Conservation (phyloP, 2,888 invertebrate species). For the Drosophila anomalata region DNA sequence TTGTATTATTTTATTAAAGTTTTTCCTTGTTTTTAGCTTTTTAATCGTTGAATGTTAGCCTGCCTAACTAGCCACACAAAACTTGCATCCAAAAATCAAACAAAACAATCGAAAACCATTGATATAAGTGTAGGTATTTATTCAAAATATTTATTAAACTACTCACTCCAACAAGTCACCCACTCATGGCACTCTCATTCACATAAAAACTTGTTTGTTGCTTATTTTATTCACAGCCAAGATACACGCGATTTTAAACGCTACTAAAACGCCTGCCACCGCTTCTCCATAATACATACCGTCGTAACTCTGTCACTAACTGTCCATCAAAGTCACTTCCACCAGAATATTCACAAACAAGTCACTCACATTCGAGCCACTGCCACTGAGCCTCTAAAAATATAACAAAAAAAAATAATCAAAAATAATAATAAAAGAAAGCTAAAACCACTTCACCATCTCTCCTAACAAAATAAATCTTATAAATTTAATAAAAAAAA, state of each 20-base stretch:
- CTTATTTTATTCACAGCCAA: slow-evolving; percentile 24
- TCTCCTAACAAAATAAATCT: slow-evolving; percentile 18
- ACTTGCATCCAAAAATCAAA: slow-evolving; percentile 19
- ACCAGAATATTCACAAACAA: too few species aligned
- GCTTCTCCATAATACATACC: slow-evolving; percentile 23
- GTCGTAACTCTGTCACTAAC: slow-evolving; percentile 26
- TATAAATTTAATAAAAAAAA: slow-evolving; percentile 39
- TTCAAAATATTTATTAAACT: slow-evolving; percentile 7
- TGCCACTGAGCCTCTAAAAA: too few species aligned
- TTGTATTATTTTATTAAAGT: slow-evolving; percentile 39
- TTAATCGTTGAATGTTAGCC: slow-evolving; percentile 61
- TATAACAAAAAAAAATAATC: too few species aligned
- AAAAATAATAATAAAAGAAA: neutral
- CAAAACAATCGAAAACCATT: slow-evolving; percentile 27
- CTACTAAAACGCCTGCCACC: slow-evolving; percentile 32
- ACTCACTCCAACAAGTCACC: neutral
- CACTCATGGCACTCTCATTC: slow-evolving; percentile 3
- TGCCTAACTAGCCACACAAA: slow-evolving; percentile 28
- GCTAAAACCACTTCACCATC: slow-evolving; percentile 4
- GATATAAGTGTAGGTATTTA: slow-evolving; percentile 42
- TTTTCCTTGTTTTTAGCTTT: slow-evolving; percentile 66
- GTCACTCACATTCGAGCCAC: too few species aligned
- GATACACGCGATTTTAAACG: slow-evolving; percentile 19
- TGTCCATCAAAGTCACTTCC: slow-evolving; percentile 44
- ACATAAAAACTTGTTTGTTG: slow-evolving; percentile 9